Evolutionary conservation across 2,888 invertebrate species (phyloP).

Genomic region (Calephelis perditalis): DNA sequence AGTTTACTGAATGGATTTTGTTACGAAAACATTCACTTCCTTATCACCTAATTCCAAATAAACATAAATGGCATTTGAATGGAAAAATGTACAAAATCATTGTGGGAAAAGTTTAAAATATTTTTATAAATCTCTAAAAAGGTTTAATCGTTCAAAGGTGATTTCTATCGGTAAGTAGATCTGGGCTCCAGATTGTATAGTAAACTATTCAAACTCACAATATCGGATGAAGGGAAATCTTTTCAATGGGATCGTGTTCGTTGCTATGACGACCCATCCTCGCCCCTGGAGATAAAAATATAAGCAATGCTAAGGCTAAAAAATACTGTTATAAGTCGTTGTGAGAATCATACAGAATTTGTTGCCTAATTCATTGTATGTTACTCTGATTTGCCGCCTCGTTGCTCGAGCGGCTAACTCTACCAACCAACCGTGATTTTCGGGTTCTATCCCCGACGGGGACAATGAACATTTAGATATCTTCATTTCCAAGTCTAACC

Average conservation of each 20-base stretch:
- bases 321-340: slow-evolving; percentile 36
- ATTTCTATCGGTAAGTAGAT: slow-evolving; percentile 52
- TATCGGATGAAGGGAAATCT: slow-evolving; percentile 63
- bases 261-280: slow-evolving; percentile 61
- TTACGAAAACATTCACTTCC: too few species aligned
- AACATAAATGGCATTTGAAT: too few species aligned
- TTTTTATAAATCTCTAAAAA: too few species aligned
- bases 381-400: slow-evolving; percentile 13
- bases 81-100: too few species aligned
- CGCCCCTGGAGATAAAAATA: slow-evolving; percentile 36
- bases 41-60: too few species aligned
- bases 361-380: slow-evolving; percentile 27
- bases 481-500: too few species aligned
- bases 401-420: not conserved
- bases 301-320: slow-evolving; percentile 34
- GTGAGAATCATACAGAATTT: slow-evolving; percentile 30
- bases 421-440: too few species aligned
- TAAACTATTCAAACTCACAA: slow-evolving; percentile 56
- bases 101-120: too few species aligned
- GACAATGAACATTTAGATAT: too few species aligned
- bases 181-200: slow-evolving; percentile 55
- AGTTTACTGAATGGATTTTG: too few species aligned
- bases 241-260: slow-evolving; percentile 58
- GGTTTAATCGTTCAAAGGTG: slow-evolving; percentile 38
- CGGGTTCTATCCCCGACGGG: too few species aligned